phyloP scores from a whole-genome alignment of 1,140 invertebrate genomes.

The Drosophila obscura region DNA sequence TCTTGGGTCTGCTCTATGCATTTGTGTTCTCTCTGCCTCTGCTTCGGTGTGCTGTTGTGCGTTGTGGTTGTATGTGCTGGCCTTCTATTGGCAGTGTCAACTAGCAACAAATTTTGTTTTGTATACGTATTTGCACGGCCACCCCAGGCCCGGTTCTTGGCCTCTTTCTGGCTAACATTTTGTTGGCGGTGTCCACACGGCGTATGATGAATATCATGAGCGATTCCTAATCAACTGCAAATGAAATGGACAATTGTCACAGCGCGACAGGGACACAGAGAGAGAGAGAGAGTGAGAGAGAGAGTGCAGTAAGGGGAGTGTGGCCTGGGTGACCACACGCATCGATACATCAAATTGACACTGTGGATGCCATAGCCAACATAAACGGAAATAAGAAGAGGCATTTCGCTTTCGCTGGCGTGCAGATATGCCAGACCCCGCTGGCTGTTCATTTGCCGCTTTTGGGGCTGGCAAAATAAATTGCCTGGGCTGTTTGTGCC shows the following conservation, averaged over 20 bases:
- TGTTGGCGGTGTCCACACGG: slow-evolving; percentile 28
- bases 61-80: not conserved
- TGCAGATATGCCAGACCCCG: slow-evolving; percentile 31
- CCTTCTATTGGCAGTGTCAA: no score
- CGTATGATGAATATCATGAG: slow-evolving; percentile 74
- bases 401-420: slow-evolving; percentile 17
- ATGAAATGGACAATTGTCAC: slow-evolving; percentile 79
- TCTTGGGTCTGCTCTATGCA: slow-evolving; percentile 8
- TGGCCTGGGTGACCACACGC: slow-evolving; percentile 62
- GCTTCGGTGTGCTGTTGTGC: not conserved
- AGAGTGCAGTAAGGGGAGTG: slow-evolving; percentile 5
- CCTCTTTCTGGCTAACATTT: not conserved
- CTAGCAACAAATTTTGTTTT: slow-evolving; percentile 26
- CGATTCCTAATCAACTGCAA: slow-evolving; percentile 76
- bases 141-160: not conserved
- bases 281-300: not conserved
- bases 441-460: slow-evolving; percentile 66
- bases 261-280: not conserved
- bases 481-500: slow-evolving; percentile 73
- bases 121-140: slow-evolving; percentile 1
- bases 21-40: slow-evolving; percentile 12
- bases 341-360: slow-evolving; percentile 79
- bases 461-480: slow-evolving; percentile 70
- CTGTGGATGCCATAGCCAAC: slow-evolving; percentile 46
- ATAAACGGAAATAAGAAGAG: slow-evolving; percentile 38